Conservation (phyloP, 2,888 invertebrate species). For the Pycnomerus fuliginosus region DNA sequence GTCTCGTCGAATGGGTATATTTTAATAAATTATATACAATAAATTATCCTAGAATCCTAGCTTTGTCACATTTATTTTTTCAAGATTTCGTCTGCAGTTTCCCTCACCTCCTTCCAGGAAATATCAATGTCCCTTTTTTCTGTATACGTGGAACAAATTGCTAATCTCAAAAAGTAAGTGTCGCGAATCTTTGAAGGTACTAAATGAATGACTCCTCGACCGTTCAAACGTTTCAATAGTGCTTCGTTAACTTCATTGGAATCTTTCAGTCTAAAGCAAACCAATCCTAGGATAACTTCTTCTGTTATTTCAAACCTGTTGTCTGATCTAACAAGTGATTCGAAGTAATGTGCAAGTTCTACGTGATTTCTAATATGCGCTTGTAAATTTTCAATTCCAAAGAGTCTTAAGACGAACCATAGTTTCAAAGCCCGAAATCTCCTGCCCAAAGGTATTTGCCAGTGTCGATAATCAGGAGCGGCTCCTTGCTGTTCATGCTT, state of each 20-base stretch:
- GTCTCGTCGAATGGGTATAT: too few relatives aligned
- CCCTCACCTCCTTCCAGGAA: conserved; percentile 85
- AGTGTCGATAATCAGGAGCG: conserved; percentile 93
- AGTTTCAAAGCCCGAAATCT: conserved; percentile 90
- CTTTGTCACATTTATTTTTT: conserved; percentile 27
- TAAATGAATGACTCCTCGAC: conserved; percentile 86
- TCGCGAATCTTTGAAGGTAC: conserved; percentile 88
- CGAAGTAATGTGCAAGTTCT: conserved; percentile 84
- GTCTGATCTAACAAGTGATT: conserved; percentile 72
- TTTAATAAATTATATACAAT: too few relatives aligned
- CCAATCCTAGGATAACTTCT: conserved; percentile 90
- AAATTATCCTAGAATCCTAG: neutral
- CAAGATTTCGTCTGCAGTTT: conserved; percentile 70
- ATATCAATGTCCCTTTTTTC: conserved; percentile 78
- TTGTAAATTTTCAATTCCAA: conserved; percentile 86
- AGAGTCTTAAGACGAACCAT: conserved; percentile 92
- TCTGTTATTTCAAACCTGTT: conserved; percentile 85
- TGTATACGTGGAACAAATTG: conserved; percentile 84
- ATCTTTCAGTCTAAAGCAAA: conserved; percentile 92
- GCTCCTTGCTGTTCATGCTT: conserved; percentile 91
- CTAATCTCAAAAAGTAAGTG: conserved; percentile 83
- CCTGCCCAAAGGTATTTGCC: conserved; percentile 95
- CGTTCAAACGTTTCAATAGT: conserved; percentile 81
- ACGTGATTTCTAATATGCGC: conserved; percentile 84
- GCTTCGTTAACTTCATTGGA: conserved; percentile 80